These are phyloP conservation scores for Cheiracanthium punctorium DNA, from an alignment of 2,888 invertebrate genomes.

Conservation along the genomic window DNA sequence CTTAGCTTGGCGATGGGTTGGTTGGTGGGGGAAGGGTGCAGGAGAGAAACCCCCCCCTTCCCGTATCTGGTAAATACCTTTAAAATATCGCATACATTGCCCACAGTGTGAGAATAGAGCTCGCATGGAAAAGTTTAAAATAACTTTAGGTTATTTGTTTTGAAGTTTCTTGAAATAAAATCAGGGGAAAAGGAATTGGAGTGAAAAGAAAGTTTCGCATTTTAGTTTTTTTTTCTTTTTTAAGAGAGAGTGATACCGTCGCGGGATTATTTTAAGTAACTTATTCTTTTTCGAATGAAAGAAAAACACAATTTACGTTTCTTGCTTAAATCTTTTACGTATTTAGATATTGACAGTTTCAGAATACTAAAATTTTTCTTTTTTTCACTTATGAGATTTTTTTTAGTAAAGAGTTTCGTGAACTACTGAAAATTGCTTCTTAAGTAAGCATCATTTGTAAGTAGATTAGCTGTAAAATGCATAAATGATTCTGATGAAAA, in stretches of 20 bases:
- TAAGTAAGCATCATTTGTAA: too few relatives aligned
- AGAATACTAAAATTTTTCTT: too few relatives aligned
- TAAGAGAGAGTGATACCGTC: background rate
- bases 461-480: too few relatives aligned
- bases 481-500: too few relatives aligned
- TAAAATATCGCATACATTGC: background rate
- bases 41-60: background rate
- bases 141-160: slow-evolving; percentile 15
- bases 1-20: background rate
- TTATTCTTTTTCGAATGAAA: background rate
- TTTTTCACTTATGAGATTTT: too few relatives aligned
- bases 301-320: background rate
- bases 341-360: too few relatives aligned
- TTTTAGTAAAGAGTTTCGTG: too few relatives aligned
- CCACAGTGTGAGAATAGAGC: background rate
- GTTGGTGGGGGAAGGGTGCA: background rate
- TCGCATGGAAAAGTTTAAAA: background rate
- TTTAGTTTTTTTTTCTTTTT: background rate
- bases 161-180: background rate
- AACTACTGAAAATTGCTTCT: too few relatives aligned
- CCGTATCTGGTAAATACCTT: slow-evolving; percentile 6
- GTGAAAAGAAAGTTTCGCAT: slow-evolving; percentile 3
- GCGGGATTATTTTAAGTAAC: background rate
- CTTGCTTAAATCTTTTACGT: too few relatives aligned
- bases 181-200: background rate